Evolutionary conservation across 2,888 invertebrate genomes (phyloP).

Genomic region (Drosophila suboccidentalis): DNA sequence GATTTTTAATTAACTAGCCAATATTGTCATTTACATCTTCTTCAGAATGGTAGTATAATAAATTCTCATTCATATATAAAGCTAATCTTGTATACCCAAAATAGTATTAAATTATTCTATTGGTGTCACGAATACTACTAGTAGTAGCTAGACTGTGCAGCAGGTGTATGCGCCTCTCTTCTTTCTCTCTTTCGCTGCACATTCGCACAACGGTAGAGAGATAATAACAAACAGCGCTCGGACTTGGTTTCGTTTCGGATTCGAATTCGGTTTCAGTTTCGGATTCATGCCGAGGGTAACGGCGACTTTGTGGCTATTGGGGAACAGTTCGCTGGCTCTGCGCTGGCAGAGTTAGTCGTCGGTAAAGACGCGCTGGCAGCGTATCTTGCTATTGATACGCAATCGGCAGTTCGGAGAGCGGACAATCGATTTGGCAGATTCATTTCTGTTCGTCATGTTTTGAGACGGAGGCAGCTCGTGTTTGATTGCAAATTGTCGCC

Average conservation of each 20-base stretch:
- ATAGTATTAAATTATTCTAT: too few species aligned
- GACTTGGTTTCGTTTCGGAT: neutral
- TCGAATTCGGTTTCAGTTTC: slow-evolving; percentile 41
- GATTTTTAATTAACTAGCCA: neutral
- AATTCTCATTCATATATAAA: too few species aligned
- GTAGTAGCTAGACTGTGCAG: neutral
- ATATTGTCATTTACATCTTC: too few species aligned
- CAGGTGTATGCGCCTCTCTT: slow-evolving; percentile 22
- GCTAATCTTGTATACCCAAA: too few species aligned
- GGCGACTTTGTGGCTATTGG: slow-evolving; percentile 68
- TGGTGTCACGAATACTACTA: neutral
- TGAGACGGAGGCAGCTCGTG: slow-evolving; percentile 18
- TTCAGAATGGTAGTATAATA: too few species aligned
- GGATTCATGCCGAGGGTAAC: slow-evolving; percentile 41
- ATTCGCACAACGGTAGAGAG: slow-evolving; percentile 20
- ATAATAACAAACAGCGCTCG: slow-evolving; percentile 39
- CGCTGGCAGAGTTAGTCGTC: slow-evolving; percentile 47
- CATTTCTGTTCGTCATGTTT: slow-evolving; percentile 35
- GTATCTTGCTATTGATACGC: slow-evolving; percentile 47
- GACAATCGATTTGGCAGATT: slow-evolving; percentile 62
- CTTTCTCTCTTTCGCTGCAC: slow-evolving; percentile 8
- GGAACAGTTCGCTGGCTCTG: slow-evolving; percentile 30
- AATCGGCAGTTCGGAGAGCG: slow-evolving; percentile 31
- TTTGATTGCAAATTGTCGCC: slow-evolving; percentile 45
- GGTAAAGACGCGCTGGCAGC: slow-evolving; percentile 56